Base-by-base conservation (phyloP, 2,113 vertebrate genomes). In the Phalacrocorax pelagicus region DNA sequence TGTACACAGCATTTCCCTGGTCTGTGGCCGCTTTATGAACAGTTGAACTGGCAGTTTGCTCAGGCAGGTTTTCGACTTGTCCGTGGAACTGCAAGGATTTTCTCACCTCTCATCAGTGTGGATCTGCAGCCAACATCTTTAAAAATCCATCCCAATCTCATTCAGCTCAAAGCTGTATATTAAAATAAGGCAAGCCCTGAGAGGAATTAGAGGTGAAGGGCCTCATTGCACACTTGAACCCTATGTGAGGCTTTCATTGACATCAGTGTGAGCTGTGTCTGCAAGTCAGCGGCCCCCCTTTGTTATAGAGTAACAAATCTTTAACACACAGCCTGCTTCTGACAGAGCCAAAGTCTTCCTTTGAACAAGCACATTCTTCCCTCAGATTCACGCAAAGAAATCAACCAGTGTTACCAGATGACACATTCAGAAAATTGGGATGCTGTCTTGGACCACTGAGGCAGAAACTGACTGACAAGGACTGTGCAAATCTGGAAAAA, bases 11-110 rank as follows among this genome's bases (percentile, higher is more conserved):
- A 80, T 22, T 85, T 95, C 91, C 65, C 77, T 92, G 62, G 24
- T 85, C 87, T 96, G 73, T n/a, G 86, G 91, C 77, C 1, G 1
- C 66, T 94, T 94, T 87, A 69, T 3, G 3, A 96, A 82, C 44
- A 94, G 61, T 96, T 79, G 71, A 96, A 95, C 94, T 94, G 96
- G 83, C 83, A 91, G 70, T 94, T 88, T 93, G 86, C 90, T 92
- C 86, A 95, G 92, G 72, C 80, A 94, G 91, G 83, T 95, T 96
- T 96, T 96, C 61, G 22, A 92, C 89, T 96, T 96, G 92, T 94
- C 94, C 91, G 5, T 94, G 86, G 86, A 95, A 69, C 40, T 81
- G 86, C 73, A 79, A 95, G 83, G 65, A 95, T 94, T 96, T 96
- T 97, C 86, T 94, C 94, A 94, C 92, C 86, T 96, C 81, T 92